Conservation (phyloP, 2,113 vertebrate species). For the Chrysochloris asiatica region DNA sequence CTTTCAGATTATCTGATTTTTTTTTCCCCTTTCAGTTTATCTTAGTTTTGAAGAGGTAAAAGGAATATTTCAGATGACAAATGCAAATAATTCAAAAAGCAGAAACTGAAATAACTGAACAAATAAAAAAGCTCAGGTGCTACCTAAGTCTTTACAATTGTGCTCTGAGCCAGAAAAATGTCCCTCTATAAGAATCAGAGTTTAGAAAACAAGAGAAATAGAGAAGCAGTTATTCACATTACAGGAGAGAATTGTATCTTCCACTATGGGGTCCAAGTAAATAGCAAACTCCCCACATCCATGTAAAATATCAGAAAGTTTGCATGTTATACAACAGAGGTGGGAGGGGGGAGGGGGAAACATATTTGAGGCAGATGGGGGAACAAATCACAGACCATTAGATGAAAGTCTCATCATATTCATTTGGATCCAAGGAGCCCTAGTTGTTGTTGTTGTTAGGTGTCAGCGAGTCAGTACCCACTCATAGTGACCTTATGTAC, state of each 20-base stretch:
- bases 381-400: background rate
- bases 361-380: too few species aligned
- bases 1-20: background rate
- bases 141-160: background rate
- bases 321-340: background rate
- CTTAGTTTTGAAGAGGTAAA: conserved; percentile 49
- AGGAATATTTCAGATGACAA: conserved; percentile 46
- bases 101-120: background rate
- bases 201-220: background rate
- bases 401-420: background rate
- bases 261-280: background rate
- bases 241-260: background rate
- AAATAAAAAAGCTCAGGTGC: background rate
- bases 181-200: background rate
- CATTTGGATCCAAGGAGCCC: too few species aligned
- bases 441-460: too few species aligned
- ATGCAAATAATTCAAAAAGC: conserved; percentile 18
- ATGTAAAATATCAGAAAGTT: background rate
- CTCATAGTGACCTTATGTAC: too few species aligned
- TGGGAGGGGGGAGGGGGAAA: too few species aligned
- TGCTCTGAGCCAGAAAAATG: background rate
- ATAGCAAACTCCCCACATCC: background rate
- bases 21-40: conserved; percentile 26
- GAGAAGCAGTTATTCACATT: background rate
- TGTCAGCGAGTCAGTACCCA: too few species aligned